Evolutionary conservation across 64 coral and sea anemone species (phyloP).

Genomic region (Actinia equina): DNA sequence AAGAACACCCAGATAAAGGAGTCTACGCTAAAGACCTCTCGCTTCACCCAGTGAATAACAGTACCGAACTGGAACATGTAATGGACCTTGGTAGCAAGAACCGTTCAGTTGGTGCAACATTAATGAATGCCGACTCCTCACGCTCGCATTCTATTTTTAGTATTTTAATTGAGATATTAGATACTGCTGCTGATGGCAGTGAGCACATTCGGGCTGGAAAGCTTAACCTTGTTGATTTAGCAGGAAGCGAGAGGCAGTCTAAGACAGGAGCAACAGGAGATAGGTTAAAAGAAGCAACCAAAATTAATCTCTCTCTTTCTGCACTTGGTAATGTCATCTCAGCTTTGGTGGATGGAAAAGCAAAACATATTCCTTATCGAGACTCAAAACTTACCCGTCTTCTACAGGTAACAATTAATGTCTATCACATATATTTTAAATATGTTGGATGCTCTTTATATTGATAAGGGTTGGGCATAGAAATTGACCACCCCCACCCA

Average conservation of each 20-base stretch:
- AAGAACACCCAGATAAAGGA: constrained; percentile 93
- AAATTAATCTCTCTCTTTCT: constrained; percentile 93
- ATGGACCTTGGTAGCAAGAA: constrained; percentile 97
- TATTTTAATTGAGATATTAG: constrained; percentile 92
- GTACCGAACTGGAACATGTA: constrained; percentile 80
- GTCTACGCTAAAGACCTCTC: constrained; percentile 93
- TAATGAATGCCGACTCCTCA: constrained; percentile 99
- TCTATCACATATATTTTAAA: too few species aligned
- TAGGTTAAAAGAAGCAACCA: constrained; percentile 94
- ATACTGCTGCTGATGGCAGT: constrained; percentile 60
- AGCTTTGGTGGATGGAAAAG: constrained; percentile 92
- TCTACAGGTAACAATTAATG: constrained; percentile 61
- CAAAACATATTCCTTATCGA: constrained; percentile 93
- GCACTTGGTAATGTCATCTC: constrained; percentile 98
- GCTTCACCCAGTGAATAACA: constrained; percentile 72
- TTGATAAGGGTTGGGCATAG: neutral
- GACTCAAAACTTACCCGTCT: constrained; percentile 95
- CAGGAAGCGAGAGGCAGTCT: constrained; percentile 85
- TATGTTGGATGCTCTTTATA: too few species aligned
- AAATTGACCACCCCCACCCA: too few species aligned
- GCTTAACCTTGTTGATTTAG: constrained; percentile 92
- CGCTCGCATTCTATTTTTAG: constrained; percentile 96
- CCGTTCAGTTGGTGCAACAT: constrained; percentile 90
- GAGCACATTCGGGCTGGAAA: constrained; percentile 96
- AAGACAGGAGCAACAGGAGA: constrained; percentile 97